phyloP scores from a whole-genome alignment of 2,113 vertebrate genomes.

The Dromiciops gliroides region DNA sequence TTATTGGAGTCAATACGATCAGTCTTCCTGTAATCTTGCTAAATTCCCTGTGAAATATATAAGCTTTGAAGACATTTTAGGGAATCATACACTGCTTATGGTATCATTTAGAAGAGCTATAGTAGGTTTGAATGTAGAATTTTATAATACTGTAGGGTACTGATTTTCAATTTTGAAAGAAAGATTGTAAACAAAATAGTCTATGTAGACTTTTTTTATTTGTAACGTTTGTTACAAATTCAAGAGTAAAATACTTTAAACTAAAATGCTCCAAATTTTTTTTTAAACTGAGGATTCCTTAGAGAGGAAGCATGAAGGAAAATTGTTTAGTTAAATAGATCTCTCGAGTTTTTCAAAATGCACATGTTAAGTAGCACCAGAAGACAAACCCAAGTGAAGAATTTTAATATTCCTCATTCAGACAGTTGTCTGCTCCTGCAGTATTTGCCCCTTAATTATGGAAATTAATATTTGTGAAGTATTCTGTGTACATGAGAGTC shows the following conservation, averaged over 20 bases:
- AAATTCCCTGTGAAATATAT: slow-evolving; percentile 69
- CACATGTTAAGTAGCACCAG: slow-evolving; percentile 31
- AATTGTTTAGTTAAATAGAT: slow-evolving; percentile 57
- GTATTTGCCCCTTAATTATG: slow-evolving; percentile 44
- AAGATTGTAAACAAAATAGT: slow-evolving; percentile 54
- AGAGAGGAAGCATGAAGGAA: slow-evolving; percentile 40
- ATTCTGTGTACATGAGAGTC: slow-evolving; percentile 44
- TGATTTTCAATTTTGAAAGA: slow-evolving; percentile 66
- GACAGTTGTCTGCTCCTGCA: slow-evolving; percentile 19
- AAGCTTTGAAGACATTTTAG: slow-evolving; percentile 64
- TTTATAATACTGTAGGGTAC: slow-evolving; percentile 54
- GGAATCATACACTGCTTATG: slow-evolving; percentile 52
- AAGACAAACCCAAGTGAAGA: slow-evolving; percentile 59
- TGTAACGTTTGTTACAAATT: slow-evolving; percentile 65
- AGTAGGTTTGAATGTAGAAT: slow-evolving; percentile 51
- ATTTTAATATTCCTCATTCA: slow-evolving; percentile 55
- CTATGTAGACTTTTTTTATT: slow-evolving; percentile 57
- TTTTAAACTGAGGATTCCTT: slow-evolving; percentile 57
- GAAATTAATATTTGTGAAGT: slow-evolving; percentile 43
- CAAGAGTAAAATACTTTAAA: slow-evolving; percentile 54
- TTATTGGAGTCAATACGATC: slow-evolving; percentile 57
- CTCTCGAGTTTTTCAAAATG: slow-evolving; percentile 55
- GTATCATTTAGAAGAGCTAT: slow-evolving; percentile 53
- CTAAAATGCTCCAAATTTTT: slow-evolving; percentile 54
- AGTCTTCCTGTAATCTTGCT: slow-evolving; percentile 65